Evolutionary conservation across 2,797 vertebrate genomes (phyloP), one percentile per base, ranked within the genome.

Genomic region (Bradypus variegatus): DNA sequence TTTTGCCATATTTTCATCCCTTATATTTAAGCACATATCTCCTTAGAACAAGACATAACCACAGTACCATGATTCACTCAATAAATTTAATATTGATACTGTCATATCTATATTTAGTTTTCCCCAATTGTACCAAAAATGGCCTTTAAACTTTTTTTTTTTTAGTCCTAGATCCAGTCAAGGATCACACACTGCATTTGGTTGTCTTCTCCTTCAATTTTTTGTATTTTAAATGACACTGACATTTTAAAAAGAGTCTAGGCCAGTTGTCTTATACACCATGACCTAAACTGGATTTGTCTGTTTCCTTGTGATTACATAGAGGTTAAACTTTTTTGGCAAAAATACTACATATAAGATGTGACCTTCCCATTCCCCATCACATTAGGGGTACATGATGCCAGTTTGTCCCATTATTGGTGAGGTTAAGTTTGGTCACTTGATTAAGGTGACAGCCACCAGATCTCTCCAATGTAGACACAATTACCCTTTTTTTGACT

Each of bases 251-350:
- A 45, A 55, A 76, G 67, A 80, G 18, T 82, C 82, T 38, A 93
- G 15, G 31, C 8, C 55, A 75, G 45, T 41, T 89, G 9, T 90
- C 65, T 64, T 91, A 5, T 67, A 60, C 16, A 65, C 75, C 80
- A 53, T 45, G 64, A 50, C 31, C 48, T 89, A 81, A 87, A 12
- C 33, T 70, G 29, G 33, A 72, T 67, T 84, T 67, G 4, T 65
- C 58, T 82, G 31, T 81, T 93, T 89, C 87, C n/a, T 89, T 48
- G 62, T 33, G 16, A 69, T 88, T 50, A 92, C 19, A 81, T 45
- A 83, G 60, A 77, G 25, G 45, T 82, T 82, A 78, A 78, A 80
- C 50, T 76, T 33, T 89, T 83, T 58, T 62, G 82, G 65, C 75
- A 90, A 73, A 69, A 78, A 36, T 23, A 50, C 62, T 88, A 31